phyloP scores from a whole-genome alignment of 2,113 vertebrate species.

The Noctilio leporinus region DNA sequence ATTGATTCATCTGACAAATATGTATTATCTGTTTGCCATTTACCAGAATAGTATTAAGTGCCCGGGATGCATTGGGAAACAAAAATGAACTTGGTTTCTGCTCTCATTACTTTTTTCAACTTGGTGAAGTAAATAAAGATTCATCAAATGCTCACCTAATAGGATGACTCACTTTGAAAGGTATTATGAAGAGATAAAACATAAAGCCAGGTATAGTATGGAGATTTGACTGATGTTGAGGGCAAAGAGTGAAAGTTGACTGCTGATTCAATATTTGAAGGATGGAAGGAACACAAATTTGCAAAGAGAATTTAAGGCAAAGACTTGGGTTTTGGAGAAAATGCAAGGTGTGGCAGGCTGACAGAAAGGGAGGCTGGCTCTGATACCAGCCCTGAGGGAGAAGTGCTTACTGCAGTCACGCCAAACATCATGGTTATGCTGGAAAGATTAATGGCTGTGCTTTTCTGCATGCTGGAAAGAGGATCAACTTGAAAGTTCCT shows the following conservation, averaged over 20 bases:
- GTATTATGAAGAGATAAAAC: neutral
- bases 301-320: neutral
- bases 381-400: neutral
- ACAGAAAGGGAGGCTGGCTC: neutral
- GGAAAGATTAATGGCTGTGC: neutral
- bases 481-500: neutral
- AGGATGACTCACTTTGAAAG: neutral
- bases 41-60: neutral
- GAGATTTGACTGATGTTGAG: neutral
- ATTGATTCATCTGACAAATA: neutral
- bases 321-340: neutral
- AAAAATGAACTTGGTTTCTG: neutral
- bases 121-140: neutral
- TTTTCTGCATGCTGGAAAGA: neutral
- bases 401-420: fast-evolving
- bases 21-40: neutral
- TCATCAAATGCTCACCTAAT: neutral
- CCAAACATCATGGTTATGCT: neutral
- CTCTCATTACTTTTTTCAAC: neutral
- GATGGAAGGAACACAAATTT: neutral
- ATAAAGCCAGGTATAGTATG: neutral
- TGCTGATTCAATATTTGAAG: neutral
- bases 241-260: neutral
- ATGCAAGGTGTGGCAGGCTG: neutral
- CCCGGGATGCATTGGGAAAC: neutral